A percentile compares a stretch with the other conserved stretches of the same genome.
phyloP scores from a whole-genome alignment of 2,888 invertebrate species.

The Tipula helvola region DNA sequence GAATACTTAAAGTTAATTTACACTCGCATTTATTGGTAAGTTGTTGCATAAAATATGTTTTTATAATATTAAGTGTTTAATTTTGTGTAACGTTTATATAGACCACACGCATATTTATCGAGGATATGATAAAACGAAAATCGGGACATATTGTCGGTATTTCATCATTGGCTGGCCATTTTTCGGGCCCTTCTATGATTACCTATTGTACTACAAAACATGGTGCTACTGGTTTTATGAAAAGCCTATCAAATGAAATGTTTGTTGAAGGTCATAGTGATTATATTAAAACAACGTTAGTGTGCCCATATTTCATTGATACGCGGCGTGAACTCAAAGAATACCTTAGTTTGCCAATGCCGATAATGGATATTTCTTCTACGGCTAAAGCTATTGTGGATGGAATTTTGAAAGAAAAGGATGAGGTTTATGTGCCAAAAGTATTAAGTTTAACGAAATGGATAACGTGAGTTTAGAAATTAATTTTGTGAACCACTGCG shows the following conservation, averaged over 20 bases:
- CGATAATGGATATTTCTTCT: too few species aligned
- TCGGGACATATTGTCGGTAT: slow-evolving; percentile 13
- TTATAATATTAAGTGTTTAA: background rate
- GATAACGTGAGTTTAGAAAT: too few species aligned
- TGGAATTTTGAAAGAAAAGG: too few species aligned
- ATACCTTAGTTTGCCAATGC: too few species aligned
- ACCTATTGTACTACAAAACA: slow-evolving; percentile 13
- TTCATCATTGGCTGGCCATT: slow-evolving; percentile 11
- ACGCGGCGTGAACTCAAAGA: background rate
- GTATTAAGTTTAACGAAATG: too few species aligned
- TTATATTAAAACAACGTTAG: slow-evolving; percentile 13
- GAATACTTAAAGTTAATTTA: slow-evolving; percentile 36
- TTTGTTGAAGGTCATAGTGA: background rate
- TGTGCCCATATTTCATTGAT: slow-evolving; percentile 13
- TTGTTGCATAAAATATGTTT: background rate
- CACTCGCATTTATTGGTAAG: slow-evolving; percentile 32
- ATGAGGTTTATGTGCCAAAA: too few species aligned
- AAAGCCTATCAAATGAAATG: slow-evolving; percentile 6
- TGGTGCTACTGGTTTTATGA: slow-evolving; percentile 12
- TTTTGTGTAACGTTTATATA: background rate
- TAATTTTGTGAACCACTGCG: too few species aligned
- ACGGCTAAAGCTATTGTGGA: too few species aligned
- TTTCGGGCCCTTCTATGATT: background rate
- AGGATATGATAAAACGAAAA: slow-evolving; percentile 11
- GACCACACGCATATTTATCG: slow-evolving; percentile 11